phyloP scores from a whole-genome alignment of 2,888 invertebrate genomes.

The Heteropelma amictum region DNA sequence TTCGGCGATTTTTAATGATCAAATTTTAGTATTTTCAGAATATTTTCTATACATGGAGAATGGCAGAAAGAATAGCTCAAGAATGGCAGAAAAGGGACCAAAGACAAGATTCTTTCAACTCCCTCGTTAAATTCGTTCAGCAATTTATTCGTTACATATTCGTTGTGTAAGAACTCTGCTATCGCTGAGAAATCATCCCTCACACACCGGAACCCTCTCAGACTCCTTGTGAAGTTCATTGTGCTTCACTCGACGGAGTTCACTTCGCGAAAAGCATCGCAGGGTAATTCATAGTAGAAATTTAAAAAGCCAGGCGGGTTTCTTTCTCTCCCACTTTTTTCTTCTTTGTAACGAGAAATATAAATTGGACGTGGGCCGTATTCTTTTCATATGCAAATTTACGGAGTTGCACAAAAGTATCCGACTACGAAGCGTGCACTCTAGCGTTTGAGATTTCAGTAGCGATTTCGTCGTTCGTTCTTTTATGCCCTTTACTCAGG shows the following conservation, averaged over 20 bases:
- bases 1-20: too few species aligned
- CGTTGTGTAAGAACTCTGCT: too few species aligned
- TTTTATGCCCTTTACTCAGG: conserved; percentile 26
- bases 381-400: conserved; percentile 74
- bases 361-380: conserved; percentile 65
- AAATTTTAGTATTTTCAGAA: too few species aligned
- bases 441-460: background rate
- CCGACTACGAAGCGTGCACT: conserved; percentile 4
- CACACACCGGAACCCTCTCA: too few species aligned
- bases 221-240: background rate
- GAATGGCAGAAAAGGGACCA: too few species aligned
- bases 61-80: too few species aligned
- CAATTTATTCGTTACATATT: too few species aligned
- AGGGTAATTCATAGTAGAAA: conserved; percentile 30
- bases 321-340: too few species aligned
- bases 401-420: conserved; percentile 68
- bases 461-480: conserved; percentile 23
- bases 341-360: conserved; percentile 58
- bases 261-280: background rate
- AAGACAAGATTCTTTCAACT: too few species aligned
- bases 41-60: too few species aligned
- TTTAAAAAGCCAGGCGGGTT: conserved; percentile 22
- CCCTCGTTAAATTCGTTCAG: too few species aligned
- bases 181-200: too few species aligned
- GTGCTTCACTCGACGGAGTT: background rate